Evolutionary conservation across 2,888 invertebrate species (phyloP).

Genomic region (Hipparchia sbordonii): DNA sequence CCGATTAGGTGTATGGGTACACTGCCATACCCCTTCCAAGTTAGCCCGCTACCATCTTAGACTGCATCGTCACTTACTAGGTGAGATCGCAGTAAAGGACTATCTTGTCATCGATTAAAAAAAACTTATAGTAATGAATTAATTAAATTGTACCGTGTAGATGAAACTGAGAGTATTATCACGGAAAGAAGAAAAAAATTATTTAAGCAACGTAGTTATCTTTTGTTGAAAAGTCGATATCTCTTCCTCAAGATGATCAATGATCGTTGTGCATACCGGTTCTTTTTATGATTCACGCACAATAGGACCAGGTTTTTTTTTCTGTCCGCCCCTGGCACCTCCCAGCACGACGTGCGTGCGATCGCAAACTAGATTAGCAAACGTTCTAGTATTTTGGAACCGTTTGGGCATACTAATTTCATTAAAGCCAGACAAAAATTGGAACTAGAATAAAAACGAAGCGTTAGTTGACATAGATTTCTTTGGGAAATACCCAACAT

Average conservation of each 20-base stretch:
- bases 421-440: not conserved
- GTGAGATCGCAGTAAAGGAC: no score
- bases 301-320: conserved; percentile 28
- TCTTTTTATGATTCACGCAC: conserved; percentile 26
- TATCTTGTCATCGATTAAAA: no score
- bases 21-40: no score
- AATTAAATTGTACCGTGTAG: no score
- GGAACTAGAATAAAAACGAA: not conserved
- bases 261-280: not conserved
- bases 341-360: conserved; percentile 27
- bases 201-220: not conserved
- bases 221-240: not conserved
- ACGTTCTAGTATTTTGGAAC: conserved; percentile 26
- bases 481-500: not conserved
- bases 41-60: no score
- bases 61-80: no score
- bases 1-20: no score
- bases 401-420: conserved; percentile 23
- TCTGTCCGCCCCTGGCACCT: conserved; percentile 25
- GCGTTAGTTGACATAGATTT: not conserved
- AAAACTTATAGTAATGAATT: no score
- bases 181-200: not conserved
- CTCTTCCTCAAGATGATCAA: not conserved
- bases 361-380: conserved; percentile 25
- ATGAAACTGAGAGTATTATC: no score